A percentile compares a stretch with the other conserved stretches of the same genome.
These are phyloP conservation scores for Vanessa cardui DNA, from an alignment of 2,888 invertebrate species.

Conservation along the genomic window DNA sequence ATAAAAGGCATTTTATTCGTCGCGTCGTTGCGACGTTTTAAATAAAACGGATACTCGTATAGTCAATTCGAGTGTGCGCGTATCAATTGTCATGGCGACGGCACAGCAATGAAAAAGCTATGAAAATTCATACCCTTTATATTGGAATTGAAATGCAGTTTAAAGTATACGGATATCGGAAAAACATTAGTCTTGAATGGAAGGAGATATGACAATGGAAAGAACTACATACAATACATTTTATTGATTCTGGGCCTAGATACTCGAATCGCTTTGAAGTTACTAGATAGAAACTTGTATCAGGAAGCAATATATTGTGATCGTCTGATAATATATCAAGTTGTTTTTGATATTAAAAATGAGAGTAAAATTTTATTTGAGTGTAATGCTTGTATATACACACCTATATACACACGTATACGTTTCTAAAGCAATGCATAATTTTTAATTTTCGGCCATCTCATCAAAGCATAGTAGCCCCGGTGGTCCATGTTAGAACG, in stretches of 20 bases:
- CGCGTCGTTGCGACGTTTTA: background rate
- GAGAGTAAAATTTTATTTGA: too few species aligned
- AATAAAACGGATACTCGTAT: constrained; percentile 8
- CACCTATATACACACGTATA: too few species aligned
- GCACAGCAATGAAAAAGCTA: constrained; percentile 45
- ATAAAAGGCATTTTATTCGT: background rate
- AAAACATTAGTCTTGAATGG: constrained; percentile 71
- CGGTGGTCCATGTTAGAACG: too few species aligned
- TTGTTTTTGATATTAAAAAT: too few species aligned
- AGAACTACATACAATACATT: constrained; percentile 27
- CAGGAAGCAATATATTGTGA: background rate
- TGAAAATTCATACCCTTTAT: constrained; percentile 49
- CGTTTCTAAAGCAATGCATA: too few species aligned
- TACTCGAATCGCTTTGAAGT: constrained; percentile 15
- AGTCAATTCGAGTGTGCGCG: constrained; percentile 22
- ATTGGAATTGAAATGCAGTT: constrained; percentile 62
- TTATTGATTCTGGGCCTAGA: constrained; percentile 31
- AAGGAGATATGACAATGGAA: constrained; percentile 57
- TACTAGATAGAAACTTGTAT: background rate
- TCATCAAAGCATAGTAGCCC: too few species aligned
- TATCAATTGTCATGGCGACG: constrained; percentile 31
- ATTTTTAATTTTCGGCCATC: too few species aligned
- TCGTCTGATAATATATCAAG: background rate
- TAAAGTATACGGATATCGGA: constrained; percentile 68
- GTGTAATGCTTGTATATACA: too few species aligned